Base-by-base conservation (phyloP, 2,113 vertebrate genomes). In the Eurystomus gularis region DNA sequence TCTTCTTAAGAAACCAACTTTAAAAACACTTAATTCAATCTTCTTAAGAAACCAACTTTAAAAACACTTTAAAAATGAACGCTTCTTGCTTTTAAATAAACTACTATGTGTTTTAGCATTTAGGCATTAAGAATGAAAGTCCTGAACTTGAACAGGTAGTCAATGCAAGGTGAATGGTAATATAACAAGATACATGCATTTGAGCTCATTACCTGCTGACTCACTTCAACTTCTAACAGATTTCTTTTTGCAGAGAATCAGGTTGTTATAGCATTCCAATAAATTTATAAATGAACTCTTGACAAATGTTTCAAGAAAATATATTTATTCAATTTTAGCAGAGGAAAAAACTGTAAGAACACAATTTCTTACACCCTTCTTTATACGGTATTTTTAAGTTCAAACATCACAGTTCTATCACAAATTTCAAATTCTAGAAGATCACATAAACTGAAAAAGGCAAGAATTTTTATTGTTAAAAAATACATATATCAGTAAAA, bases 241-340 rank as follows among this genome's bases (percentile, higher is more conserved):
- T 40, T 6, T 0, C 19, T 33, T 81, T 83, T 2, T 57, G 6
- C 2, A 77, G 19, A 62, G 26, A 79, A 37, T 54, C 28, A 58
- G 17, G 11, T 64, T 52, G 18, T 55, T 28, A 78, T 0, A 88
- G 29, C 21, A 69, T 65, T 64, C 35, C 11, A 13, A 83, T 13
- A 82, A 25, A 84, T 11, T 21, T 40, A 54, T 9, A 94, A 88
- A 91, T 61, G 16, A 77, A 14, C 24, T 60, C 44, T 40, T 58
- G 15, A 71, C 28, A 88, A 33, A 85, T 71, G 16, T 48, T 86
- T 77, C 82, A 96, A 83, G 52, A 95, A 93, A 90, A 96, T 83
- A 87, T 23, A 48, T 97, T 95, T 95, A 93, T 93, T 96, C 6
- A 21, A 25, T 79, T 96, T 81, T 49, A 82, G 73, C 40, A 93